Percentiles rank a stretch among this genome's conserved stretches.
Evolutionary conservation across 1,140 invertebrate species (phyloP).

Genomic region (Psilanteris sp.): DNA sequence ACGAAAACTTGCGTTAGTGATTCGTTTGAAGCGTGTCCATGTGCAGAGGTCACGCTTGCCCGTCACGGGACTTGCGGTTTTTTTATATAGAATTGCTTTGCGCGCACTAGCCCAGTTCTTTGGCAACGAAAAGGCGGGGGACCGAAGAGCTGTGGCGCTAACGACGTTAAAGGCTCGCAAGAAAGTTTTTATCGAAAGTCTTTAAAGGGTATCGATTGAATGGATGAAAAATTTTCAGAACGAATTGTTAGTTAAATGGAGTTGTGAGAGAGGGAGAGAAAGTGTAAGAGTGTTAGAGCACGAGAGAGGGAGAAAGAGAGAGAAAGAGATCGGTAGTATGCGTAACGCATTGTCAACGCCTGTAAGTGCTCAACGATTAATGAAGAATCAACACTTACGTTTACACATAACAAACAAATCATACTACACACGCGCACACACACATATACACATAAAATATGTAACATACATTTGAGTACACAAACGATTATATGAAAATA

Average conservation of each 20-base stretch:
- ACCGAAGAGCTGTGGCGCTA: conserved; percentile 4
- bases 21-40: conserved; percentile 17
- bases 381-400: conserved; percentile 42
- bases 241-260: conserved; percentile 30
- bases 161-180: conserved; percentile 10
- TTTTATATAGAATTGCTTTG: conserved; percentile 29
- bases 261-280: conserved; percentile 17
- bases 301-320: conserved; percentile 12
- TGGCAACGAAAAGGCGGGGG: background rate
- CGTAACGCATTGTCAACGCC: conserved; percentile 60
- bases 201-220: conserved; percentile 18
- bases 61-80: conserved; percentile 24
- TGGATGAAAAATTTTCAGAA: conserved; percentile 18
- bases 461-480: conserved; percentile 1
- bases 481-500: conserved; percentile 9
- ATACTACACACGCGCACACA: conserved; percentile 8
- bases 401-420: conserved; percentile 17
- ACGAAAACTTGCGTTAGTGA: background rate
- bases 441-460: conserved; percentile 4
- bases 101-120: conserved; percentile 14
- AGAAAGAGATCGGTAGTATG: conserved; percentile 38
- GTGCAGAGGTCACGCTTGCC: conserved; percentile 12
- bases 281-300: too few relatives aligned
- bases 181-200: conserved; percentile 55
- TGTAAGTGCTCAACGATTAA: conserved; percentile 58